Percentiles rank a stretch among this genome's conserved stretches.
Evolutionary conservation across 1,140 invertebrate species (phyloP).

Genomic region (Drosophila novamexicana): DNA sequence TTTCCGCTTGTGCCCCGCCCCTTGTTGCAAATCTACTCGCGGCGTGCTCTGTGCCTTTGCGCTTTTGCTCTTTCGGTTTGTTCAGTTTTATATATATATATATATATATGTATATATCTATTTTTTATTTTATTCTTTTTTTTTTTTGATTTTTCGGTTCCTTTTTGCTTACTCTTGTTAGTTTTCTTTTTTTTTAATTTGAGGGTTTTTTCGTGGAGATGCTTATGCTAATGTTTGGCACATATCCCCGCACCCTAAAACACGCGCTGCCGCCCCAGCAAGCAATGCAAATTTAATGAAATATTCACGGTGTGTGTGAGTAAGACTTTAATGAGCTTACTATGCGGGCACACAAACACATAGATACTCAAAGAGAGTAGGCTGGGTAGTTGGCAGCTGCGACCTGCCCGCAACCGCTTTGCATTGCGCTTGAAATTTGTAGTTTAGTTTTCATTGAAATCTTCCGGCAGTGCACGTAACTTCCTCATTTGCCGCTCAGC

Average conservation of each 20-base stretch:
- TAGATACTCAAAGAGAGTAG: constrained; percentile 1
- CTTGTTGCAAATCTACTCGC: constrained; percentile 33
- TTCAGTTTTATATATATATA: background rate
- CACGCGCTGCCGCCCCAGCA: constrained; percentile 22
- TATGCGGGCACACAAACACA: constrained; percentile 30
- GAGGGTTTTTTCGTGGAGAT: constrained; percentile 25
- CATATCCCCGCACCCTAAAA: constrained; percentile 16
- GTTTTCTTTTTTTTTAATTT: constrained; percentile 13
- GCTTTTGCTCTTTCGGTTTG: constrained; percentile 37
- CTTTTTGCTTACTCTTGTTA: constrained; percentile 1
- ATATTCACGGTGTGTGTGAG: constrained; percentile 22
- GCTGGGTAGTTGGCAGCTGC: too few relatives aligned
- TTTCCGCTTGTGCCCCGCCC: constrained; percentile 15
- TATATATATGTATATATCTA: background rate
- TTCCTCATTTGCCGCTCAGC: constrained; percentile 53
- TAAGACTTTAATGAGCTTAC: constrained; percentile 58
- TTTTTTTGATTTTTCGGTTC: constrained; percentile 9
- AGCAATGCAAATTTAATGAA: constrained; percentile 54
- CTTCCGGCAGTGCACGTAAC: constrained; percentile 40
- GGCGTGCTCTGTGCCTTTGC: constrained; percentile 23
- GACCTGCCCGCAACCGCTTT: background rate
- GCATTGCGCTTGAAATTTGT: constrained; percentile 42
- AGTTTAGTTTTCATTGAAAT: constrained; percentile 47
- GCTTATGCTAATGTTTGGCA: constrained; percentile 58
- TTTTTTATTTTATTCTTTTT: background rate